A percentile compares a stretch with the other conserved stretches of the same genome.
These are phyloP conservation scores for Campoletis sonorensis DNA, from an alignment of 1,140 invertebrate species.

Conservation along the genomic window DNA sequence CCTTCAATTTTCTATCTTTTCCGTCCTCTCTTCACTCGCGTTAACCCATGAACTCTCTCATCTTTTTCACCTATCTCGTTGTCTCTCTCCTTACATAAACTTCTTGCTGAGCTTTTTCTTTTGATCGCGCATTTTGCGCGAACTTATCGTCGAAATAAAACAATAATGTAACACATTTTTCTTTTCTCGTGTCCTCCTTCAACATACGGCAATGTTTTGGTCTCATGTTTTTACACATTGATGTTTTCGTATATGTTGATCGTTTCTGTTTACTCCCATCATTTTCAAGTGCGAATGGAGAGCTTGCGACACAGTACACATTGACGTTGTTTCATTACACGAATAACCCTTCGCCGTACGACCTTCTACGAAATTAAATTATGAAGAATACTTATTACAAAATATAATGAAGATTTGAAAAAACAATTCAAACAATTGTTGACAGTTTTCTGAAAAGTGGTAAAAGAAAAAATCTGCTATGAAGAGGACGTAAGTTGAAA, in stretches of 20 bases:
- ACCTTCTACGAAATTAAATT: too few relatives aligned
- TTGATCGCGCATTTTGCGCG: not conserved
- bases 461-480: too few relatives aligned
- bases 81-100: constrained; percentile 7
- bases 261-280: not conserved
- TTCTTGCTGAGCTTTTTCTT: constrained; percentile 10
- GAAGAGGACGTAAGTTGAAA: not conserved
- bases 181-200: not conserved
- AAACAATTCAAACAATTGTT: too few relatives aligned
- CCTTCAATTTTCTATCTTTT: constrained; percentile 20
- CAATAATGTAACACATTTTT: not conserved
- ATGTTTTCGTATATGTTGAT: not conserved
- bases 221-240: not conserved
- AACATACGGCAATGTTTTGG: not conserved
- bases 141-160: not conserved
- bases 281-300: not conserved
- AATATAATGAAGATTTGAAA: too few relatives aligned
- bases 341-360: too few relatives aligned
- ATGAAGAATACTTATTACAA: too few relatives aligned
- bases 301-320: too few relatives aligned
- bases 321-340: too few relatives aligned
- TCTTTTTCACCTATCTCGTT: constrained; percentile 21
- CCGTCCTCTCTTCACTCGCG: constrained; percentile 11
- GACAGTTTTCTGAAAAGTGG: too few relatives aligned
- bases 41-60: constrained; percentile 23